These are phyloP conservation scores for Neodiprion virginianus DNA, from an alignment of 1,140 invertebrate genomes.

Conservation along the genomic window DNA sequence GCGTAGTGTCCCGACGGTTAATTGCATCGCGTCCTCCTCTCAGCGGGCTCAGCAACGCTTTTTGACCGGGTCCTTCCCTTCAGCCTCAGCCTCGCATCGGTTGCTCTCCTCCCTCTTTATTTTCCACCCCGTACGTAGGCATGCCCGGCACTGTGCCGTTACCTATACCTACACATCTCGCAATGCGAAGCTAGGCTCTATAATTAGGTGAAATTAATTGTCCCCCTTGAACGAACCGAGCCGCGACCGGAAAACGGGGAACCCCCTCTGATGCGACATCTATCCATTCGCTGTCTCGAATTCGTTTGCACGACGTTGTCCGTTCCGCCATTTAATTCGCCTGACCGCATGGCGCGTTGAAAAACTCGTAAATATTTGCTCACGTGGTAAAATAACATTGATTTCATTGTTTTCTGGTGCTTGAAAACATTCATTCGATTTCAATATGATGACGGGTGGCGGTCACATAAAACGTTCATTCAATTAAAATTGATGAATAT, in stretches of 20 bases:
- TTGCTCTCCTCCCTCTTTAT: background rate
- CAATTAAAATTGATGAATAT: no score
- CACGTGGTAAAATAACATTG: no score
- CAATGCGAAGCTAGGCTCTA: background rate
- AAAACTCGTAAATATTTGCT: no score
- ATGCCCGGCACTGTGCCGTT: background rate
- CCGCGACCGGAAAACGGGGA: background rate
- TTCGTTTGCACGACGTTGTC: no score
- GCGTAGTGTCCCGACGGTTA: background rate
- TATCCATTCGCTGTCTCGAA: background rate
- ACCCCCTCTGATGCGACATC: background rate
- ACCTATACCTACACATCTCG: background rate
- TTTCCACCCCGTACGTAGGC: no score
- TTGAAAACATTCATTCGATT: no score
- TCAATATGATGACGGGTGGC: no score
- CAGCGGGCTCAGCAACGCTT: background rate
- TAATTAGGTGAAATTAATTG: slow-evolving; percentile 8
- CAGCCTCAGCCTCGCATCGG: background rate
- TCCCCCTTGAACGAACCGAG: background rate
- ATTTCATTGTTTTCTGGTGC: no score
- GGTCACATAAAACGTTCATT: no score
- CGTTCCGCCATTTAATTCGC: no score
- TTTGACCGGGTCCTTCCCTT: background rate
- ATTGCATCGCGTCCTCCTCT: slow-evolving; percentile 4
- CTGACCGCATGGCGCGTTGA: no score